Conservation (phyloP, 2,113 vertebrate genomes). For the Spea bombifrons region DNA sequence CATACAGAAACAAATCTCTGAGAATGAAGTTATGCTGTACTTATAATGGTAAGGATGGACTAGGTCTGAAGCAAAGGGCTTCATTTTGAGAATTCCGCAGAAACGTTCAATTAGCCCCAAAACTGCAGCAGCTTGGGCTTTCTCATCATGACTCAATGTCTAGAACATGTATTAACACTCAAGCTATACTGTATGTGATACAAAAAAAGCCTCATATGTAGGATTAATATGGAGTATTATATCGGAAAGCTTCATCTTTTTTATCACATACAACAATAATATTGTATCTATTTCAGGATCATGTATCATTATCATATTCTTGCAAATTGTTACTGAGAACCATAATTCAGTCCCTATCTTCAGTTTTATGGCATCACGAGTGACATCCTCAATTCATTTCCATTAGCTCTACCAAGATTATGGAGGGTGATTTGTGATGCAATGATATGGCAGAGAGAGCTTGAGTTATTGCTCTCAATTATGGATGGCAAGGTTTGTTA, state of each 20-base stretch:
- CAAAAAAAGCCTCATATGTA: no score
- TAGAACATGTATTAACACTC: no score
- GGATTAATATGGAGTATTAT: background rate
- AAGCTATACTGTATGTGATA: no score
- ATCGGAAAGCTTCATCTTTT: background rate
- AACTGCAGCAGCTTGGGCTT: no score
- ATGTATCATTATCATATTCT: conserved; percentile 12
- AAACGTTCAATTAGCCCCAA: no score
- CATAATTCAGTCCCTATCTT: conserved; percentile 33
- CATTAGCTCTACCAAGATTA: conserved; percentile 31
- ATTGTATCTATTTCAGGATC: background rate
- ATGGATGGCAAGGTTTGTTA: conserved; percentile 33
- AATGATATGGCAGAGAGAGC: conserved; percentile 31
- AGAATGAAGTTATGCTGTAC: no score
- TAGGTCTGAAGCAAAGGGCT: no score
- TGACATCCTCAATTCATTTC: conserved; percentile 33
- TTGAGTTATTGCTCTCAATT: conserved; percentile 40
- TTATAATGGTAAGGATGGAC: no score
- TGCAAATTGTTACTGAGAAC: conserved; percentile 14
- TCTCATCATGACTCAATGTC: no score
- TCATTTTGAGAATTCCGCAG: no score
- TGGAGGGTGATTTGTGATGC: conserved; percentile 39
- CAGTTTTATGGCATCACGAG: conserved; percentile 25
- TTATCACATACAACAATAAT: conserved; percentile 3
- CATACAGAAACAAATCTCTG: no score